These are phyloP conservation scores for Watsonalla cultraria DNA, from an alignment of 2,888 invertebrate species.

Conservation along the genomic window DNA sequence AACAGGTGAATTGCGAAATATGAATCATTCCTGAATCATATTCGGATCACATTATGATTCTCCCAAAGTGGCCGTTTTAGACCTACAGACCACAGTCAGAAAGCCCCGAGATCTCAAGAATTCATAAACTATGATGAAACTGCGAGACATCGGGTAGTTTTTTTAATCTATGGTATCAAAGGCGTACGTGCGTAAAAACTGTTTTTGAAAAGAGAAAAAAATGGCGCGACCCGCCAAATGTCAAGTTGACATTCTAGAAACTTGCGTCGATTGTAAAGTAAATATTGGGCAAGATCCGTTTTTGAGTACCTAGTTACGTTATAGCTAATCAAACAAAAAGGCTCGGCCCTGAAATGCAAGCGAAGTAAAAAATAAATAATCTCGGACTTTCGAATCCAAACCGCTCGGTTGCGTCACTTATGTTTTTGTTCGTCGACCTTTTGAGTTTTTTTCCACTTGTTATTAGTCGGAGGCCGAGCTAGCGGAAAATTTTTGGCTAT, in stretches of 20 bases:
- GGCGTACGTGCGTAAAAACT: too few relatives aligned
- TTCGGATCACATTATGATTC: too few relatives aligned
- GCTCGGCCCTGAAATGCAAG: slow-evolving; percentile 12
- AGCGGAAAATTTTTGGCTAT: slow-evolving; percentile 22
- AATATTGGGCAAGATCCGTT: neutral
- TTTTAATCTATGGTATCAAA: too few relatives aligned
- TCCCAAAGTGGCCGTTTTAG: too few relatives aligned
- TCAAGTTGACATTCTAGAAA: neutral
- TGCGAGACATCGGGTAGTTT: too few relatives aligned
- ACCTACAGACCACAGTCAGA: too few relatives aligned
- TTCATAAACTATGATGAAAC: too few relatives aligned
- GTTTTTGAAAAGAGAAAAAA: neutral
- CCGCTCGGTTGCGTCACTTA: slow-evolving; percentile 5
- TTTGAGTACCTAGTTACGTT: slow-evolving; percentile 5
- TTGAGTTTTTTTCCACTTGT: slow-evolving; percentile 11
- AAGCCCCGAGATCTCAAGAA: too few relatives aligned
- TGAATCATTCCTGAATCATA: too few relatives aligned
- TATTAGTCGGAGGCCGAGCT: slow-evolving; percentile 9
- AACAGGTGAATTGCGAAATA: too few relatives aligned
- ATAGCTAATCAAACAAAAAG: slow-evolving; percentile 12
- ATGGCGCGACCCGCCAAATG: neutral
- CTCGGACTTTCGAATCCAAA: slow-evolving; percentile 16
- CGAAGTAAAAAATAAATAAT: slow-evolving; percentile 13
- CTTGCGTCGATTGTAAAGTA: neutral
- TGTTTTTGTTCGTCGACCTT: slow-evolving; percentile 18